Base-by-base conservation (phyloP, 2,113 vertebrate genomes). In the Sterrhoptilus dennistouni region DNA sequence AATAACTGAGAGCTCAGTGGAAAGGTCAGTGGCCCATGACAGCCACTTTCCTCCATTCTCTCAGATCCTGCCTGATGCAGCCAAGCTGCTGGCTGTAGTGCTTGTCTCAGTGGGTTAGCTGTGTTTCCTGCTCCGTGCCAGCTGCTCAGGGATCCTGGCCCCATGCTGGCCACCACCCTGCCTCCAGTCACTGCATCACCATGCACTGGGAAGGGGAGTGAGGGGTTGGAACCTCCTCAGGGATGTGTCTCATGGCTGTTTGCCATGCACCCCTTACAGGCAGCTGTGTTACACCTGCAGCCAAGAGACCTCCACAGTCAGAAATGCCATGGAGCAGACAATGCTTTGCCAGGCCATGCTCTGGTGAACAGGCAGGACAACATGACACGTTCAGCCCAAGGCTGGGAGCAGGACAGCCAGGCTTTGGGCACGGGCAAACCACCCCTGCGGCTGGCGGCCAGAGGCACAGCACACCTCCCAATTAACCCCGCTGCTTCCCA, bases 331-430 rank as follows among this genome's bases (percentile, higher is more conserved):
- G 7, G 66, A 44, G 49, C 31, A 15, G 53, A 44, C 10, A 15
- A 33, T 17, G 54, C 22, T 90, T 63, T 81, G 42, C 38, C 78
- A 59, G 68, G 13, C 53, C 1, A 1, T 5, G 38, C 57, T 44
- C 53, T 8, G 2, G 42, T 16, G 59, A 45, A 77, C 2, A 14
- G 27, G 42, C 82, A 40, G 63, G 38, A 77, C 53, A 72, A 14
- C 0, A 4, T 24, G 57, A 64, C 0, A 0, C 2, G 21, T 17
- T 75, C 40, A 45, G 52, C 47, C 31, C 3, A 2, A 57, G 52
- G 11, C 35, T 53, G 87, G 47, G n/a, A 88, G n/a, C 29, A 28
- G 69, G 64, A 28, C 72, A 75, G 57, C 63, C 72, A 23, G 42
- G 45, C 56, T 76, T 18, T 42, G 38, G 29, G 15, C 18, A 28